Conservation (phyloP, 2,113 vertebrate genomes). For the Scalopus aquaticus region DNA sequence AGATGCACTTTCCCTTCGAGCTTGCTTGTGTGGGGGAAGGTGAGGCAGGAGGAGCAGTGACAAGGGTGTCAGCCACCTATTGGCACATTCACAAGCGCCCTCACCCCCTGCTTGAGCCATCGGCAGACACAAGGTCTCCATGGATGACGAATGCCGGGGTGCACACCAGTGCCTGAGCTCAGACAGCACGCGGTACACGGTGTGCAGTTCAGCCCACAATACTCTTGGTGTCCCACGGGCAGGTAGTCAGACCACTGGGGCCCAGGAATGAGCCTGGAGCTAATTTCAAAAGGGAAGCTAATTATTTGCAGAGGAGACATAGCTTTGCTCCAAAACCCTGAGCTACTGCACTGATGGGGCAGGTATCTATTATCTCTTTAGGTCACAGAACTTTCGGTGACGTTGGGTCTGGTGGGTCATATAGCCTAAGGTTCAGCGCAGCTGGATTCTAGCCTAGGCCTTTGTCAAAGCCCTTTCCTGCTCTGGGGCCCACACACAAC, state of each 20-base stretch:
- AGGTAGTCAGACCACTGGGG: too few species aligned
- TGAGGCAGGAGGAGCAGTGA: not conserved
- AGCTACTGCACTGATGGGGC: not conserved
- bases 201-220: not conserved
- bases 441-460: not conserved
- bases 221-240: not conserved
- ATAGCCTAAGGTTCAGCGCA: not conserved
- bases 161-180: not conserved
- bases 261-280: not conserved
- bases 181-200: not conserved
- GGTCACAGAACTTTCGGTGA: not conserved
- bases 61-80: too few species aligned
- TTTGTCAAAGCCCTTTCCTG: not conserved
- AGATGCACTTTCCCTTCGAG: too few species aligned
- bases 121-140: too few species aligned
- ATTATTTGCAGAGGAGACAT: not conserved
- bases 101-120: not conserved
- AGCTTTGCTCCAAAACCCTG: not conserved
- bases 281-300: not conserved
- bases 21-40: not conserved
- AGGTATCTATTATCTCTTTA: not conserved
- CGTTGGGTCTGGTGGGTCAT: not conserved
- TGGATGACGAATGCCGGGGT: not conserved
- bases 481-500: not conserved
- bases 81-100: not conserved